These are phyloP conservation scores for Nematostella vectensis DNA, from an alignment of 92 coral and sea anemone species.

Conservation along the genomic window DNA sequence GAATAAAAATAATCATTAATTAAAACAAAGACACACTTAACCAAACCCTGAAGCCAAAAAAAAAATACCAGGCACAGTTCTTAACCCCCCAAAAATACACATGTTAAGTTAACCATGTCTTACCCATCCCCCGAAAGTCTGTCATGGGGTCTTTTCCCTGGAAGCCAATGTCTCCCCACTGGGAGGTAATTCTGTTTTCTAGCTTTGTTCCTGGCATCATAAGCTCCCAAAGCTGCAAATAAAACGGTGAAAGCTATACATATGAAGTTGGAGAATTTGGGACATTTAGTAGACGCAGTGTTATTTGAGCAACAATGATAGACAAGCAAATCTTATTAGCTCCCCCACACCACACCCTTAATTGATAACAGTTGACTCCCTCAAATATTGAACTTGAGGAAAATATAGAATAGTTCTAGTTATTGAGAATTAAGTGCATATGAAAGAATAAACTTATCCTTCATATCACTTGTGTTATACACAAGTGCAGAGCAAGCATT, in stretches of 20 bases:
- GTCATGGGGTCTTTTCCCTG: constrained; percentile 95
- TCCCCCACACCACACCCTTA: no score
- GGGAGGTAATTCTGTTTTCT: constrained; percentile 59
- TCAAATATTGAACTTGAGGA: no score
- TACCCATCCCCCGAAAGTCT: constrained; percentile 99
- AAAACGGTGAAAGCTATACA: neutral
- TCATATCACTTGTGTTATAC: no score
- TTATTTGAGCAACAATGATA: neutral
- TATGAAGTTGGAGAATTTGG: neutral
- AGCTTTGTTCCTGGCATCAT: constrained; percentile 78
- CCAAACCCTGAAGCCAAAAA: no score
- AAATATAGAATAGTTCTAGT: no score
- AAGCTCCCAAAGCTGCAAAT: constrained; percentile 59
- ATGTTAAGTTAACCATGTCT: constrained; percentile 1
- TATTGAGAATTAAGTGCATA: no score
- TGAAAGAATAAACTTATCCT: no score
- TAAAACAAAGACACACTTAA: no score
- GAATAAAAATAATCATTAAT: neutral
- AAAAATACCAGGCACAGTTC: neutral
- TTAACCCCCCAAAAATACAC: neutral
- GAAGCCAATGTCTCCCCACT: constrained; percentile 97
- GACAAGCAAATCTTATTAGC: no score
- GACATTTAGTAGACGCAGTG: neutral
- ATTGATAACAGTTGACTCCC: no score
- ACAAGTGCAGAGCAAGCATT: no score